phyloP scores from a whole-genome alignment of 2,888 invertebrate species.

The Phytoseiulus persimilis region DNA sequence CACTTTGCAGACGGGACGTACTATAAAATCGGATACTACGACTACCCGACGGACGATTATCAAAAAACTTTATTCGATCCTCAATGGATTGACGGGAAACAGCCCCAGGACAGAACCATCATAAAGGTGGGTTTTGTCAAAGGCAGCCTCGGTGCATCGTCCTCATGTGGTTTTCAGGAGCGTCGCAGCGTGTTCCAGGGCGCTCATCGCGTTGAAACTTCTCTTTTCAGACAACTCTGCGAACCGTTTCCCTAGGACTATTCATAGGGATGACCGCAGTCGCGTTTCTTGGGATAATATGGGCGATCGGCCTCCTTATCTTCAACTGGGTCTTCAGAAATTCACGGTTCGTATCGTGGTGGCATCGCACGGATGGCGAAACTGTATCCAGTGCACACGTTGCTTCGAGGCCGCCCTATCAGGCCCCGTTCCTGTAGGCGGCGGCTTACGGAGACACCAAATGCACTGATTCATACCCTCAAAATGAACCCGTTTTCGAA shows the following conservation, averaged over 20 bases:
- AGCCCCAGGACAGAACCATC: conserved; percentile 88
- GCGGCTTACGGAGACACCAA: conserved; percentile 44
- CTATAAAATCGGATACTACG: conserved; percentile 86
- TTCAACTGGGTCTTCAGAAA: conserved; percentile 88
- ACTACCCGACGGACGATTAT: conserved; percentile 81
- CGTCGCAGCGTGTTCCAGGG: too few relatives aligned
- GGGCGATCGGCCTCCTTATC: conserved; percentile 72
- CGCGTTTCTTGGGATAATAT: conserved; percentile 75
- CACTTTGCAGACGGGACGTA: conserved; percentile 69
- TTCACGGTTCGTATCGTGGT: conserved; percentile 72
- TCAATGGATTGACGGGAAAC: conserved; percentile 62
- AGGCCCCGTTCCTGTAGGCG: too few relatives aligned
- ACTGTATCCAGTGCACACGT: too few relatives aligned
- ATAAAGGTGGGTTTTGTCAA: conserved; percentile 62
- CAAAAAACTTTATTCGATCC: conserved; percentile 12
- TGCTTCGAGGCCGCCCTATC: too few relatives aligned
- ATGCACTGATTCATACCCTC: neutral
- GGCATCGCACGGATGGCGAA: too few relatives aligned
- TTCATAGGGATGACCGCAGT: conserved; percentile 88
- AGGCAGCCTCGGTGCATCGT: too few relatives aligned
- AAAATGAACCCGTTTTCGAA: too few relatives aligned
- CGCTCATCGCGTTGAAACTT: neutral
- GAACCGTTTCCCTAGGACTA: conserved; percentile 77
- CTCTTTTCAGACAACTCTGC: conserved; percentile 53
- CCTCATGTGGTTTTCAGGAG: too few relatives aligned